Percentiles rank a stretch among this genome's conserved stretches.
Evolutionary conservation across 2,113 vertebrate genomes (phyloP).

Genomic region (Antigone vipio): DNA sequence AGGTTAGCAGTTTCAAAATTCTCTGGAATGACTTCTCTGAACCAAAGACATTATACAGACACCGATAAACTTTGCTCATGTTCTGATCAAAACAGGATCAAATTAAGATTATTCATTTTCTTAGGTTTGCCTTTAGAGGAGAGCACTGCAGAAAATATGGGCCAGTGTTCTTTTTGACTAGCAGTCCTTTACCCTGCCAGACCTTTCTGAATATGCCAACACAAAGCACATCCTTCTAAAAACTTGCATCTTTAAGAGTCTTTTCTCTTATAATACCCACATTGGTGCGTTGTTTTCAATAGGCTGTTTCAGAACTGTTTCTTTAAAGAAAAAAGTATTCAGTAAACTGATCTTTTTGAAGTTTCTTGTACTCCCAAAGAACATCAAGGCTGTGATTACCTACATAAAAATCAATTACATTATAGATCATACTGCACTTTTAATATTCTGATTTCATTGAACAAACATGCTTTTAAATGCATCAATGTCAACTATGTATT

Average conservation of each 20-base stretch:
- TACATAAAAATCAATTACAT: background rate
- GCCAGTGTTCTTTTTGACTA: background rate
- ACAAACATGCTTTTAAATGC: background rate
- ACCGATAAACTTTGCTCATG: background rate
- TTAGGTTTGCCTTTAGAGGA: background rate
- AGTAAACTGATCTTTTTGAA: background rate
- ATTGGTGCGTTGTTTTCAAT: background rate
- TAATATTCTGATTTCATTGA: background rate
- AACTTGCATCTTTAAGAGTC: background rate
- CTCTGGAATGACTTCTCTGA: background rate
- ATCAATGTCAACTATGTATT: background rate
- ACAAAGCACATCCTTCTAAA: background rate
- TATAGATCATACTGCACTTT: background rate
- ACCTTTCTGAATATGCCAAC: background rate
- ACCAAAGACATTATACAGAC: background rate
- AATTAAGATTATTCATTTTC: background rate
- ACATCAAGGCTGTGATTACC: background rate
- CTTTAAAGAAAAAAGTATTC: background rate
- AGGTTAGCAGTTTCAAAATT: background rate
- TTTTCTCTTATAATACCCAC: background rate
- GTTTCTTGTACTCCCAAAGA: background rate
- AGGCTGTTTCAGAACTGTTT: background rate
- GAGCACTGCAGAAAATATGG: background rate
- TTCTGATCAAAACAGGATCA: background rate
- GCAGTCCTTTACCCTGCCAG: background rate